Evolutionary conservation across 35 echinoderm and acorn worm genomes (phyloP), one percentile per base, ranked within the genome.

Genomic region (Holothuria glaberrima): DNA sequence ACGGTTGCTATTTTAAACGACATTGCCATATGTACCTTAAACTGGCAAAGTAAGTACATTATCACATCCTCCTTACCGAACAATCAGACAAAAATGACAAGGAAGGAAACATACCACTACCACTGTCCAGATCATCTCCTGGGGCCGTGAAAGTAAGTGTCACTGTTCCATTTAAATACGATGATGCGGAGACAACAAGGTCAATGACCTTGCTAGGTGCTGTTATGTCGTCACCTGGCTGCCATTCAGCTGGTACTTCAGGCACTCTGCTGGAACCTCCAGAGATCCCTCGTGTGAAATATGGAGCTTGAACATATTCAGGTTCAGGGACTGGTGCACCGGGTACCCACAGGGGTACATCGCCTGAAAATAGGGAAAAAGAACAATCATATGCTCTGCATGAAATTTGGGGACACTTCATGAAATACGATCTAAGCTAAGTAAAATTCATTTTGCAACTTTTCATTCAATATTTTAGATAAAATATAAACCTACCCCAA

Each of bases 191-290:
- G 20, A 75, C 71, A 38, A 21, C 19, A 36, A 75, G 71, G 21
- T 75, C 71, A 2, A 75, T 18, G 35, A 75, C 46, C 46, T 45
- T 75, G 46, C 33, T 75, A 3, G 71, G 71, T 34, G 71, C 32
- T 24, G 46, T 75, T 33, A 75, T 75, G 33, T 75, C 71, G 46
- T 75, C 71, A 24, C 16, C 46, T 17, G 71, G 71, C 34, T 75
- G 30, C 71, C 71, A 75, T 27, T 21, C 79, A 48, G 46, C 22
- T 4, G 48, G 79, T 17, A 30, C 25, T 58, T 56, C 46, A 1
- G 79, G 30, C 14, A 82, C 79, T 19, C 57, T 82, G 28, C 79
- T 82, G n/a, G 79, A 36, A 27, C 79, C 79, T 24, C 79, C 79
- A 21, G 79, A 82, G 27, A 82, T 26, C 21, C 79, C 79, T 58